Evolutionary conservation across 2,888 invertebrate species (phyloP), one percentile per base, ranked within the genome.

Genomic region (Ophion obscuratus): DNA sequence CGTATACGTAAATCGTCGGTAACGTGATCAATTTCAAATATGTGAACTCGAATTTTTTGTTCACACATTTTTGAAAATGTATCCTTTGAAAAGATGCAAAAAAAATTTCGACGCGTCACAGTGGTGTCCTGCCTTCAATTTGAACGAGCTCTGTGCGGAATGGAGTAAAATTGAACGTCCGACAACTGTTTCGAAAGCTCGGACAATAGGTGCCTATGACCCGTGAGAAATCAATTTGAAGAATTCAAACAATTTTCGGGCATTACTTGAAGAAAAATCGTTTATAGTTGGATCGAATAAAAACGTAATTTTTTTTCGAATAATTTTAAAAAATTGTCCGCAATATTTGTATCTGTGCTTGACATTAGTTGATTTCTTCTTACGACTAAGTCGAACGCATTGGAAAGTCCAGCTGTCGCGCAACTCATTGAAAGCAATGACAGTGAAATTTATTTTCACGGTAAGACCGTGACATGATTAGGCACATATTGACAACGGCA

Each of bases 401-500:
- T 40, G 20, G n/a, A 47, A n/a, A 71, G 62, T 79, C 71, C 71
- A 57, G 75, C 62, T 80, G 85, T 66, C 85, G 76, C 76, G 76
- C 67, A 77, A 85, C 71, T 67, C 82, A 77, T 85, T 71, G 61
- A 62, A 66, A 57, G 27, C 67, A 57, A 77, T 83, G 53, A 80
- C 75, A 76, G 66, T 40, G 76, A 79, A 85, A 76, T 83, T 76
- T 53, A 77, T 80, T 80, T 73, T 62, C 73, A 62, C 67, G 62
- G 40, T 73, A 40, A 31, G 67, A 57, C 67, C 80, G 67, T 75
- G 71, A 79, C 78, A 64, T 68, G 74, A 67, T 85, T 66, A 47
- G 57, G 31, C 81, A 53, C 20, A n/a, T 36, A 57, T 40, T 9
- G 47, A 70, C 44, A 64, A 61, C 17, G 17, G 44, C 61, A 36